Base-by-base conservation (phyloP, 2,888 invertebrate genomes). In the Autographa gamma region DNA sequence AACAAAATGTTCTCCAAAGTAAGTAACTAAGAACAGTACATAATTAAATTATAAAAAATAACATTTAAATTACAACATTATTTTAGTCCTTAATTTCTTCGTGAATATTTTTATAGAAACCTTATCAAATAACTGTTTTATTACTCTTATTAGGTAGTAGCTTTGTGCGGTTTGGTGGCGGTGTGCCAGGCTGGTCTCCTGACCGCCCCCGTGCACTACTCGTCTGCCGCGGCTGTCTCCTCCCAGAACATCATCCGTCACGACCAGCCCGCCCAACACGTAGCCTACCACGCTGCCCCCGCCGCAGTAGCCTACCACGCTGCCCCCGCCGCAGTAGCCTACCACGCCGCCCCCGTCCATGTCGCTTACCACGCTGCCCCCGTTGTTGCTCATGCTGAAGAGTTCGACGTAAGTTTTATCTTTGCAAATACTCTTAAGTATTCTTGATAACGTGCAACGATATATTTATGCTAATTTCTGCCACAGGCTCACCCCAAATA, bases 1-100 rank as follows among this genome's bases (percentile, higher is more conserved):
- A 32, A 71, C 83, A 92, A 88, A 78, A 93, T 93, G 93, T 90
- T 90, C 84, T 86, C 88, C 61, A 92, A 93, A 90, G 93, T 92
- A 85, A 91, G 92, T 87, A 19, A 25, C 25, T 25, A 25, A 25
- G 25, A 25, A 25, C 7, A 14, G 1, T 48, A 34, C 34, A 6
- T 18, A 34, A 58, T 59, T 43, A 16, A 3, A 16, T 43, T 34
- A 34, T 8, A 8, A 34, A 8, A 34, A 34, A 8, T 0, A 6
- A 6, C 34, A 6, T 34, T 34, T 34, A 34, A 8, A 34, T 34
- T 34, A 7, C 0, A 8, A 34, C 43, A 16, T 43, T 43, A 43
- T 66, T 68, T 43, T 34, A 34, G 6, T 34, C 34, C 34, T 34
- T 8, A 34, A 2, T 34, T 34, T 34, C 8, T 34, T 8, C 8